Evolutionary conservation across 2,797 vertebrate genomes (phyloP), one percentile per base, ranked within the genome.

Genomic region (Dicrostonyx torquatus): DNA sequence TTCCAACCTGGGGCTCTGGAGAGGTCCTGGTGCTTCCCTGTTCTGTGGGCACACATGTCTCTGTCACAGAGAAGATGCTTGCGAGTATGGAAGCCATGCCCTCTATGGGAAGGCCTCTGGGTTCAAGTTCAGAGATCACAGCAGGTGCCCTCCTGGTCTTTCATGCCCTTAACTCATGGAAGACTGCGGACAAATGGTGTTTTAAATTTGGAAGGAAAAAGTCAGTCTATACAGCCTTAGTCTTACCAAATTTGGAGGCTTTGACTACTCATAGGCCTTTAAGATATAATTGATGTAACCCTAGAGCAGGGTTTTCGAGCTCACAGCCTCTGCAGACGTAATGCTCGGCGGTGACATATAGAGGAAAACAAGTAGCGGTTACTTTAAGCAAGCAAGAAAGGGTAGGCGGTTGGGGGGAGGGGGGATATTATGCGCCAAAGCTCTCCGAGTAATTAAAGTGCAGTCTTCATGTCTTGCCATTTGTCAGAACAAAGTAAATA

Each of bases 401-500:
- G 11, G 34, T 18, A 48, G 77, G 64, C 14, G 93, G n/a, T n/a
- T n/a, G n/a, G n/a, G n/a, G n/a, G n/a, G n/a, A n/a, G n/a, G n/a
- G n/a, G 73, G 68, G 22, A 15, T 70, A 55, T 85, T 86, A 89
- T 84, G 75, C 11, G 2, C 93, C 86, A 94, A 95, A 94, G 77
- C 88, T 97, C 78, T 96, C 53, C 70, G 55, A 86, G 93, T 95
- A 97, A 97, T 97, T 95, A 96, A 95, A 90, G 78, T 37, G 64
- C 70, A 77, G 90, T 86, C 89, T 95, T 94, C 92, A 12, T 93
- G 91, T 92, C 91, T 97, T 95, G 77, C 91, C 95, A 95, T 97
- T 97, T 96, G 96, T 96, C 97, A 97, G 94, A 93, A 95, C 90
- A 96, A 92, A 97, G 95, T 97, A 95, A 97, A 97, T 96, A 96